Conservation (phyloP, 2,113 vertebrate genomes). For the Misgurnus mizolepis region DNA sequence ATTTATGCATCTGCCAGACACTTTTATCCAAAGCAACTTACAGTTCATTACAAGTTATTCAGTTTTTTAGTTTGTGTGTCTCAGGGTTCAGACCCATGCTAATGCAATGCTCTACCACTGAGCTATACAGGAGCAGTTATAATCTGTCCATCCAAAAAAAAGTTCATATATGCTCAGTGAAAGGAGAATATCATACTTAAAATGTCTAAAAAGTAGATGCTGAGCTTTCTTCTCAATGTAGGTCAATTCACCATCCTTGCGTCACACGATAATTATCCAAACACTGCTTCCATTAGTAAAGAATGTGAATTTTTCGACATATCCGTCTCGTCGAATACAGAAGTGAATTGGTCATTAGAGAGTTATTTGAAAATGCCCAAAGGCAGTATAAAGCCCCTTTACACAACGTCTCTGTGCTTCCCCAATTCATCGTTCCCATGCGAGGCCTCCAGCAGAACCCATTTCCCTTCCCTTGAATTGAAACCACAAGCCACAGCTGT, state of each 20-base stretch:
- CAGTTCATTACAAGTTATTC: too few relatives aligned
- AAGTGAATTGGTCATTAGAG: not conserved
- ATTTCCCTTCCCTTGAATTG: slow-evolving; percentile 19
- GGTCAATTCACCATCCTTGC: too few relatives aligned
- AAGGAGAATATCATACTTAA: not conserved
- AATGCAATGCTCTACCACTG: too few relatives aligned
- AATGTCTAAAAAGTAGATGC: not conserved
- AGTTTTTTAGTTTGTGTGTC: too few relatives aligned
- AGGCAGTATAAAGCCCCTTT: not conserved
- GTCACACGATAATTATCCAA: not conserved
- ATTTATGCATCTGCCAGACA: too few relatives aligned
- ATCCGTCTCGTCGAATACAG: not conserved
- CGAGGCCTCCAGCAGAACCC: slow-evolving; percentile 5
- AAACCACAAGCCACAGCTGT: slow-evolving; percentile 15
- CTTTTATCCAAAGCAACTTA: too few relatives aligned
- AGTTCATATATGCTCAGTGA: not conserved
- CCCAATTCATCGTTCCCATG: slow-evolving; percentile 21
- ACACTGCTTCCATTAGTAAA: not conserved
- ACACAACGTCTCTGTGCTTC: not conserved
- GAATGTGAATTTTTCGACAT: not conserved
- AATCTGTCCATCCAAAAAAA: not conserved
- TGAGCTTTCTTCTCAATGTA: too few relatives aligned
- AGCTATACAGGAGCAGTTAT: too few relatives aligned
- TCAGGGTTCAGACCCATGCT: too few relatives aligned
- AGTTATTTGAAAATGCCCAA: not conserved